These are phyloP conservation scores for Leptopilina drosophilae DNA, from an alignment of 2,888 invertebrate genomes.

Conservation along the genomic window DNA sequence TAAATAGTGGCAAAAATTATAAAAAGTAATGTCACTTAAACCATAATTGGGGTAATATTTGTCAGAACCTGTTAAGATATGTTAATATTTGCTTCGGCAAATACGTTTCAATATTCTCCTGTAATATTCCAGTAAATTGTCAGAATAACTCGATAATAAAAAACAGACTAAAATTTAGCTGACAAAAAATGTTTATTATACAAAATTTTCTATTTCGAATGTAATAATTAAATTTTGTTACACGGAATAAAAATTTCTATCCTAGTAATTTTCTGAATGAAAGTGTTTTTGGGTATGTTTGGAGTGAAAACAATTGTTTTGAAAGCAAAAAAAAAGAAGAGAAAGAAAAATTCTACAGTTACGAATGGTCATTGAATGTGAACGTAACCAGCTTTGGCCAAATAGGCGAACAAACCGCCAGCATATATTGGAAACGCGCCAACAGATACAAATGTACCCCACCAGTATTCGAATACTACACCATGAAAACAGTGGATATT, in stretches of 20 bases:
- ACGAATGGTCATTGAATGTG: conserved; percentile 19
- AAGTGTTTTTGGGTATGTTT: not conserved
- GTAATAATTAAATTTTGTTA: too few species aligned
- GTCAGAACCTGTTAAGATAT: too few species aligned
- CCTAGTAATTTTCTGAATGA: not conserved
- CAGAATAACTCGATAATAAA: too few species aligned
- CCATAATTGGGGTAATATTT: too few species aligned
- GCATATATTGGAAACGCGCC: conserved; percentile 24
- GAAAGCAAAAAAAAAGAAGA: not conserved
- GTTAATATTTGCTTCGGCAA: too few species aligned
- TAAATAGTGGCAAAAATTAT: too few species aligned
- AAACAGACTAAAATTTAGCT: too few species aligned
- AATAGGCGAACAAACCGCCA: conserved; percentile 34
- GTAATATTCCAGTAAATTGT: too few species aligned
- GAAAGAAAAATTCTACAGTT: not conserved
- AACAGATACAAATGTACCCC: conserved; percentile 27
- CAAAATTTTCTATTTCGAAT: too few species aligned
- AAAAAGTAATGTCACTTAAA: too few species aligned
- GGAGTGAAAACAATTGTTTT: not conserved
- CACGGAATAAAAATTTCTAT: not conserved
- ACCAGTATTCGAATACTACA: conserved; percentile 16
- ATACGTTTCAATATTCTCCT: too few species aligned
- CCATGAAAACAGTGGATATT: conserved; percentile 20
- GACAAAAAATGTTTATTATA: too few species aligned
- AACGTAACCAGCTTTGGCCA: conserved; percentile 25